Base-by-base conservation (phyloP, 1,140 invertebrate species). In the Cydia amplana region DNA sequence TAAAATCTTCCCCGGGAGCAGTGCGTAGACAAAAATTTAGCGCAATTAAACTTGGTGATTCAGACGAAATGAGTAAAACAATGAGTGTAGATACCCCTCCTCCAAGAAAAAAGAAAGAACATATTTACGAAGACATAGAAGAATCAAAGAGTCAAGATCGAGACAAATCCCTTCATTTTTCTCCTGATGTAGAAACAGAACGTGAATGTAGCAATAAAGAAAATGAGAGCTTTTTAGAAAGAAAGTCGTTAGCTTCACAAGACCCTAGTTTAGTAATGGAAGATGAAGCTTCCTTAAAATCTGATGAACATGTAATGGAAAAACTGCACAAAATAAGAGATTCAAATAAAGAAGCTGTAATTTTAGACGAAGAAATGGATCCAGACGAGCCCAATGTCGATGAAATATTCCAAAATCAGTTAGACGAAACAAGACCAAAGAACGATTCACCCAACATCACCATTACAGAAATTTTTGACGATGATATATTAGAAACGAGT, bases 91-190 rank as follows among this genome's bases (percentile, higher is more conserved):
- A 91, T 36, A 86, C 86, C 46, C 87, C 87, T n/a, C 86, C 85
- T 5, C 80, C 80, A n/a, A 91, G 92, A 67, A 88, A 93, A 79
- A 94, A 90, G 70, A 93, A 94, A 79, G 94, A 94, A 77, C 94
- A 95, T 80, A 93, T 94, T 74, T 95, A 95, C 77, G 94, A 95
- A 82, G 94, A 95, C 77, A 94, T 95, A 74, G 92, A 92, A 49
- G 91, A 87, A 80, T 85, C 85, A 65, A 86, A 86, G 82, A 40
- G 74, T n/a, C 28, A 67, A 25, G 84, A 88, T 73, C 74, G 25
- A 18, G 84, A 87, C 77, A 88, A 86, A 80, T 76, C 70, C 7
- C 63, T 83, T 73, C 82, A 84, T 25, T 82, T 85, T 74, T 78
- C 83, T 20, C 75, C 83, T 12, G 79, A 85, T n/a, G 78, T 83